A percentile compares a stretch with the other conserved stretches of the same genome.
Evolutionary conservation across 2,113 vertebrate genomes (phyloP).

Genomic region (Melanerpes aurifrons): DNA sequence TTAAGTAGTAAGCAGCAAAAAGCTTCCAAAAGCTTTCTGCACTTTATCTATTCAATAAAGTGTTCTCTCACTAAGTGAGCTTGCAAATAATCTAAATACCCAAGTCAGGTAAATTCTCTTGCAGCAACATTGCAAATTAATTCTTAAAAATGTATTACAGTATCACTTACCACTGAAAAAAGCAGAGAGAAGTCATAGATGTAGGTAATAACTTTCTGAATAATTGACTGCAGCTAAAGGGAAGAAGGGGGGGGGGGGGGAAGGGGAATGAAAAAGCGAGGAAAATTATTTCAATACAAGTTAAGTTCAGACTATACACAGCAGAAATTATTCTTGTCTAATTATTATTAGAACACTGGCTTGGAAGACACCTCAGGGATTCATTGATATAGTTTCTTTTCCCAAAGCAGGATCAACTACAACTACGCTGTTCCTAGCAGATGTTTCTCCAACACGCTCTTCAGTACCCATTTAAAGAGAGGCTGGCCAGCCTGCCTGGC

Average conservation of each 20-base stretch:
- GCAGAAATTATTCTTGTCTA: not conserved
- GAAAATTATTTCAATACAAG: not conserved
- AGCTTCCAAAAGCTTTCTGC: not conserved
- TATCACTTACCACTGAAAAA: conserved; percentile 92
- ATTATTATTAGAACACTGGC: not conserved
- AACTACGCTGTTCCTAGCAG: not conserved
- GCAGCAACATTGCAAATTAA: not conserved
- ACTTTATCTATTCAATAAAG: not conserved
- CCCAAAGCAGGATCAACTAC: not conserved
- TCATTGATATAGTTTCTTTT: not conserved
- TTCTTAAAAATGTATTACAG: not conserved
- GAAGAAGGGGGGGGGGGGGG: not conserved
- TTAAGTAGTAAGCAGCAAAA: not conserved
- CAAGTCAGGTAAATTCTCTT: not conserved
- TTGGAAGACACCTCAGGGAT: not conserved
- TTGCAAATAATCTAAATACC: not conserved
- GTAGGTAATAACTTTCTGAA: conserved; percentile 90
- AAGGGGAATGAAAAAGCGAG: not conserved
- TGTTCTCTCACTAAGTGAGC: not conserved
- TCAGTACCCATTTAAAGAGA: not conserved
- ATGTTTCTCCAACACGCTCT: not conserved
- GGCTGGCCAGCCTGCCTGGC: not conserved
- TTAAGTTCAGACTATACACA: not conserved
- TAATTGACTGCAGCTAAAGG: conserved; percentile 90
- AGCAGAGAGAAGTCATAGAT: conserved; percentile 94